A percentile compares a stretch with the other conserved stretches of the same genome.
phyloP scores from a whole-genome alignment of 2,888 invertebrate genomes.

The Mayetiola destructor region DNA sequence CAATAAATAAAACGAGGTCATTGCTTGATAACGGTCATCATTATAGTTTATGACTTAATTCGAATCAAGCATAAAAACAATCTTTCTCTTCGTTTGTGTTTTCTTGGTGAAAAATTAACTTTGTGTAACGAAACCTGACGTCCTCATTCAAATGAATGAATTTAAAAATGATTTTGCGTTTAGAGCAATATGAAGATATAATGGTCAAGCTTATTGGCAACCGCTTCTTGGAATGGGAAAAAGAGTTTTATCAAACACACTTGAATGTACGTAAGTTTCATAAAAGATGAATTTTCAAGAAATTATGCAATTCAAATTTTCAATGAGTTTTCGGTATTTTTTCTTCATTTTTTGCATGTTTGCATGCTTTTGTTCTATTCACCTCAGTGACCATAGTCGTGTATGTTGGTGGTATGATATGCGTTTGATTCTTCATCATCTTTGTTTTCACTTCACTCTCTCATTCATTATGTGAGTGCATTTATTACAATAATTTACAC shows the following conservation, averaged over 20 bases:
- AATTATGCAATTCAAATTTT: too few relatives aligned
- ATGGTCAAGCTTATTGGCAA: neutral
- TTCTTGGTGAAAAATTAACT: conserved; percentile 6
- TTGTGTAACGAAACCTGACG: conserved; percentile 5
- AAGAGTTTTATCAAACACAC: neutral
- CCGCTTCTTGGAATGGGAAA: neutral
- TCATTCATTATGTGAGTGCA: too few relatives aligned
- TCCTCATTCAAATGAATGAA: neutral
- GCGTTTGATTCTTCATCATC: too few relatives aligned
- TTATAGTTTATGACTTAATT: conserved; percentile 2
- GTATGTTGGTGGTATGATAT: conserved; percentile 2
- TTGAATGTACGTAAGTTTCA: neutral
- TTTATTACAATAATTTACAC: conserved; percentile 12
- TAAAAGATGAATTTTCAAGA: too few relatives aligned
- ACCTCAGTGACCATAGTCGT: conserved; percentile 8
- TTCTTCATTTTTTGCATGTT: too few relatives aligned
- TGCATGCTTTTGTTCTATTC: neutral
- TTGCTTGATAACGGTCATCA: neutral
- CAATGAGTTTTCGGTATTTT: too few relatives aligned
- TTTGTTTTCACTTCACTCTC: too few relatives aligned
- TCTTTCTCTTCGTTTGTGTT: neutral
- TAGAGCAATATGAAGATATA: neutral
- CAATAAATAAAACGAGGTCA: neutral
- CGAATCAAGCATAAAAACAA: neutral
- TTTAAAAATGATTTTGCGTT: neutral